phyloP scores from a whole-genome alignment of 2,888 invertebrate species.

The Metallyticus violacea region DNA sequence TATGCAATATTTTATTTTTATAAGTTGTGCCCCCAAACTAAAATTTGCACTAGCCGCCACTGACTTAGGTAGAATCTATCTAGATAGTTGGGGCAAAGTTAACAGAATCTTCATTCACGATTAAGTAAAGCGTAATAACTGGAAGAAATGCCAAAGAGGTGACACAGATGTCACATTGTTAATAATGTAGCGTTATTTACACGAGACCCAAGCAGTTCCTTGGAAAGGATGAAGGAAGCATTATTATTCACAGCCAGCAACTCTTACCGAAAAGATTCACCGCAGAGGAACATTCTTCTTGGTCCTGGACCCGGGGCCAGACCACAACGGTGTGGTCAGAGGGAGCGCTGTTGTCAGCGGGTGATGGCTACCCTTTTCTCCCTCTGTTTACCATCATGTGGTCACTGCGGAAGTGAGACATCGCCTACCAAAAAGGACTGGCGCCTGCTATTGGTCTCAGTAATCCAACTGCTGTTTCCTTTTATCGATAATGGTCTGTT shows the following conservation, averaged over 20 bases:
- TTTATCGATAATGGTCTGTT: too few relatives aligned
- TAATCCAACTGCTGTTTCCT: neutral
- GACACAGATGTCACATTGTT: neutral
- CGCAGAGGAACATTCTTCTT: neutral
- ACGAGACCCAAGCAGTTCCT: neutral
- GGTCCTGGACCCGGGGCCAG: neutral
- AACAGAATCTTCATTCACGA: neutral
- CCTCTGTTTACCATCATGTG: neutral
- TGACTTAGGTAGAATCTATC: too few relatives aligned
- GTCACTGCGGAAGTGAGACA: neutral
- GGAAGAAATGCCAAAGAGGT: neutral
- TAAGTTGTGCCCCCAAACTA: too few relatives aligned
- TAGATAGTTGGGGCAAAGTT: too few relatives aligned
- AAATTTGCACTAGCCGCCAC: too few relatives aligned
- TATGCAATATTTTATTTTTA: too few relatives aligned
- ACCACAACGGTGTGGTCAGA: neutral
- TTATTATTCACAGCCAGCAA: neutral
- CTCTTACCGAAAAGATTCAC: neutral
- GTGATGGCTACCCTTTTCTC: neutral
- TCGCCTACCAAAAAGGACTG: neutral
- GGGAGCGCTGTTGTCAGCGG: neutral
- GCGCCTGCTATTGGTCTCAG: neutral
- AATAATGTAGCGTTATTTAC: neutral
- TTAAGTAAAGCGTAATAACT: neutral
- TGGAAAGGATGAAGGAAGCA: neutral